Base-by-base conservation (phyloP, 1,140 invertebrate species). In the Calycopis cecrops region DNA sequence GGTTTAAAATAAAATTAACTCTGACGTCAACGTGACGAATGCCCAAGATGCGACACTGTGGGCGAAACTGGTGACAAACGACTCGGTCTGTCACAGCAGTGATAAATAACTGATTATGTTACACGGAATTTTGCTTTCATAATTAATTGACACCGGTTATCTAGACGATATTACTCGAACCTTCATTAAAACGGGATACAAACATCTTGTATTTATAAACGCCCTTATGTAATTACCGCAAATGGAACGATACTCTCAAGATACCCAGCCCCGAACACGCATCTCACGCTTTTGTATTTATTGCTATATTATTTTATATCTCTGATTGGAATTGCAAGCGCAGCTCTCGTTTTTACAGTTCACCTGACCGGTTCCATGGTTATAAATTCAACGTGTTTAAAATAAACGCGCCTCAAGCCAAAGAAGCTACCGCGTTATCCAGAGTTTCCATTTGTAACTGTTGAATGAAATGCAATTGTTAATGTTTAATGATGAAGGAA, bases 41-140 rank as follows among this genome's bases (percentile, higher is more conserved):
- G 69, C 72, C 72, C 71, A 65, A 75, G 76, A 73, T 63, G 73
- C 64, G 59, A 67, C 69, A 60, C 66, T 73, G 80, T 84, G 79
- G 80, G 80, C 78, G 80, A 78, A 81, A 75, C 72, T 60, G 59
- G 71, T 81, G 83, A 83, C 78, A 84, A 86, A 86, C 75, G 79
- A 80, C 74, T 71, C 63, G 63, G 65, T 70, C 73, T 80, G 82
- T 84, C 80, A 73, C 76, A 75, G 73, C 71, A 63, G 69, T 82
- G 76, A 86, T 84, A 84, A 86, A 86, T 83, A 83, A 80, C 80
- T 82, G 83, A 84, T 84, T 84, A 74, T 84, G 78, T 83, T 84
- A 83, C 82, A 76, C 71, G 73, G 67, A 73, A 76, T 83, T 86
- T 86, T 77, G 75, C 75, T 63, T 73, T 82, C 69, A 85, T 80